Percentiles rank a stretch among this genome's conserved stretches.
Evolutionary conservation across 2,888 invertebrate species (phyloP).

Genomic region (Orthosia gothica): DNA sequence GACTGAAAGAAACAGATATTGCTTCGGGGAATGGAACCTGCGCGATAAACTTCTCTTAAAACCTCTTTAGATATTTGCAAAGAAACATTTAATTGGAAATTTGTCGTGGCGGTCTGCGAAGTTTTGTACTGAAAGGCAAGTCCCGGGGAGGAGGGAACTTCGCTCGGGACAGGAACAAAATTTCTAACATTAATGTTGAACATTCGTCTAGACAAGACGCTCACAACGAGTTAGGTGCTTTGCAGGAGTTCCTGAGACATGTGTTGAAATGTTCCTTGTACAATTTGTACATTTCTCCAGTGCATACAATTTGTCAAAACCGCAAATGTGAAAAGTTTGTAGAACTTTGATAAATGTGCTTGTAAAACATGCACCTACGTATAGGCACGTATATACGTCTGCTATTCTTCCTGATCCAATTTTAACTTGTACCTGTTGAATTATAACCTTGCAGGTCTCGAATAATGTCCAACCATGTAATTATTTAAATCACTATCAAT

Average conservation of each 20-base stretch:
- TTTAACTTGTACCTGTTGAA: constrained; percentile 12
- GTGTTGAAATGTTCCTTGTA: constrained; percentile 68
- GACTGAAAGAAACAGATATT: constrained; percentile 61
- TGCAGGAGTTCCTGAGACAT: constrained; percentile 68
- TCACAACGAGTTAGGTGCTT: constrained; percentile 66
- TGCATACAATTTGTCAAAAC: constrained; percentile 75
- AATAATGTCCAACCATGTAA: constrained; percentile 27
- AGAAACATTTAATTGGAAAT: constrained; percentile 72
- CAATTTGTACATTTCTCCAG: constrained; percentile 64
- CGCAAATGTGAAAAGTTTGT: constrained; percentile 49
- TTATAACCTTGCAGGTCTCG: background rate
- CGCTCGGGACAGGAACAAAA: constrained; percentile 70
- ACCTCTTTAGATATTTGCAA: constrained; percentile 53
- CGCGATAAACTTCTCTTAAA: constrained; percentile 48
- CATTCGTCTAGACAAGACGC: constrained; percentile 81
- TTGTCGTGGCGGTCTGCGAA: constrained; percentile 76
- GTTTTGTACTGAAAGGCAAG: constrained; percentile 75
- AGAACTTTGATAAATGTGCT: constrained; percentile 49
- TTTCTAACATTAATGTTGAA: constrained; percentile 74
- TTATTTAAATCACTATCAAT: constrained; percentile 43
- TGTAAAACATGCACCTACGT: constrained; percentile 35
- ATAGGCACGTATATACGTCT: constrained; percentile 7
- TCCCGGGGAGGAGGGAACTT: constrained; percentile 53
- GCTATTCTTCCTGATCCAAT: background rate
- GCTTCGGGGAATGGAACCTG: constrained; percentile 43